phyloP scores from a whole-genome alignment of 2,888 invertebrate genomes.

The Tetranychus truncatus region DNA sequence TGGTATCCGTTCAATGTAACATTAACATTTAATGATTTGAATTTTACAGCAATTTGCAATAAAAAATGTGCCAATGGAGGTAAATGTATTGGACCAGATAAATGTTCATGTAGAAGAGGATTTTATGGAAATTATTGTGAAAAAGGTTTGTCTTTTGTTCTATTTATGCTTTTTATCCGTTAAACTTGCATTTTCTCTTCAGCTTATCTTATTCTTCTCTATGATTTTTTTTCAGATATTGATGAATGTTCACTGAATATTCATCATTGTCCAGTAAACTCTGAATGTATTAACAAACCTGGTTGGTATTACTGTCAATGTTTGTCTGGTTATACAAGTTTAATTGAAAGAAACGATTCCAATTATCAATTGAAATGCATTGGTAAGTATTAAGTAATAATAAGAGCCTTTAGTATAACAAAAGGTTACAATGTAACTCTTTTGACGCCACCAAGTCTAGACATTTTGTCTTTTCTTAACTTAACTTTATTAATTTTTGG shows the following conservation, averaged over 20 bases:
- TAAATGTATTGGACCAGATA: constrained; percentile 52
- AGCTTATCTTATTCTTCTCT: not conserved
- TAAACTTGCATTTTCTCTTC: not conserved
- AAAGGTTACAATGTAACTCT: no score
- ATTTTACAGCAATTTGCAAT: constrained; percentile 49
- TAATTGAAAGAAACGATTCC: not conserved
- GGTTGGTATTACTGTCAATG: constrained; percentile 6
- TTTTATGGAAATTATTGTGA: constrained; percentile 66
- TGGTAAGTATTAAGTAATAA: not conserved
- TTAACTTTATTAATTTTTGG: no score
- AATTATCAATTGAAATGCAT: not conserved
- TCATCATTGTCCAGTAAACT: constrained; percentile 41
- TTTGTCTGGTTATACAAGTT: not conserved
- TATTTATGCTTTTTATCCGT: not conserved
- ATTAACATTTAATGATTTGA: not conserved
- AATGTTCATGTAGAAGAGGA: constrained; percentile 58
- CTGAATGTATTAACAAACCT: constrained; percentile 3
- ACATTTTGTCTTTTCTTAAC: no score
- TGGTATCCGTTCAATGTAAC: not conserved
- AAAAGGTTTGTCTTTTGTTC: constrained; percentile 34
- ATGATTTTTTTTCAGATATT: constrained; percentile 40
- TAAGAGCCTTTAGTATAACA: not conserved
- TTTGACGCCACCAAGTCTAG: no score
- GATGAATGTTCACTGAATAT: constrained; percentile 59
- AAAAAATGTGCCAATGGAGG: constrained; percentile 68